Percentiles rank a stretch among this genome's conserved stretches.
Conservation (phyloP, 2,888 invertebrate species). For the Eilema griseolum region DNA sequence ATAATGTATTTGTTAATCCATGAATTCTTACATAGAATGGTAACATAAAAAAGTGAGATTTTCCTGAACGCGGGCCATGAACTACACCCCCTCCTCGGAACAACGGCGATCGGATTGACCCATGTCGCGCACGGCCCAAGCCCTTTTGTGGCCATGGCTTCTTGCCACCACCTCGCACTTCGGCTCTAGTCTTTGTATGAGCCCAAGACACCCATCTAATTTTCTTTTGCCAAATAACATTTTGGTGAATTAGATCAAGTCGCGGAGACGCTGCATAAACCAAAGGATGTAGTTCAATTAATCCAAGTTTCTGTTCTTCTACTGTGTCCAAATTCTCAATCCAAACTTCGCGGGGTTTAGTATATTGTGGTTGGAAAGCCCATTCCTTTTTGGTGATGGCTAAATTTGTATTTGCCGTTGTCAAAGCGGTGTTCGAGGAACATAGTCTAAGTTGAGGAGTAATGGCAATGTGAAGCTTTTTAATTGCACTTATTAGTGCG, state of each 20-base stretch:
- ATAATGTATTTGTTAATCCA: constrained; percentile 94
- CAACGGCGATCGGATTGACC: constrained; percentile 96
- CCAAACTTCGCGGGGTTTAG: constrained; percentile 93
- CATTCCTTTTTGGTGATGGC: constrained; percentile 77
- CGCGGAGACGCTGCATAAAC: constrained; percentile 94
- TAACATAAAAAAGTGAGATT: constrained; percentile 97
- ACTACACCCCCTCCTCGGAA: constrained; percentile 94
- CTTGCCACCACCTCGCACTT: constrained; percentile 95
- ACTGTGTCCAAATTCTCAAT: constrained; percentile 93
- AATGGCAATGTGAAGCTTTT: constrained; percentile 69
- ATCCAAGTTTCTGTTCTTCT: constrained; percentile 92
- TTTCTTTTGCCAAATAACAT: constrained; percentile 94
- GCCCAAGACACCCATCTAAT: constrained; percentile 94
- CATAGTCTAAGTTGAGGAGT: constrained; percentile 65
- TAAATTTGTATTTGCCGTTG: constrained; percentile 56
- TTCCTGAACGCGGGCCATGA: constrained; percentile 97
- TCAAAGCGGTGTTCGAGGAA: constrained; percentile 58
- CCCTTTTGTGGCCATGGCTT: constrained; percentile 99
- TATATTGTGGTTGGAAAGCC: constrained; percentile 84
- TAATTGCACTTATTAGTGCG: constrained; percentile 72
- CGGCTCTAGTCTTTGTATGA: constrained; percentile 92
- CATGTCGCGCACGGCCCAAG: constrained; percentile 95
- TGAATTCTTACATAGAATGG: constrained; percentile 91
- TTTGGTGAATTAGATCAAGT: constrained; percentile 94
- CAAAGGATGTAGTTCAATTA: constrained; percentile 96